These are phyloP conservation scores for Paramormyrops hopkinsi DNA, from an alignment of 2,797 vertebrate genomes.

Conservation along the genomic window DNA sequence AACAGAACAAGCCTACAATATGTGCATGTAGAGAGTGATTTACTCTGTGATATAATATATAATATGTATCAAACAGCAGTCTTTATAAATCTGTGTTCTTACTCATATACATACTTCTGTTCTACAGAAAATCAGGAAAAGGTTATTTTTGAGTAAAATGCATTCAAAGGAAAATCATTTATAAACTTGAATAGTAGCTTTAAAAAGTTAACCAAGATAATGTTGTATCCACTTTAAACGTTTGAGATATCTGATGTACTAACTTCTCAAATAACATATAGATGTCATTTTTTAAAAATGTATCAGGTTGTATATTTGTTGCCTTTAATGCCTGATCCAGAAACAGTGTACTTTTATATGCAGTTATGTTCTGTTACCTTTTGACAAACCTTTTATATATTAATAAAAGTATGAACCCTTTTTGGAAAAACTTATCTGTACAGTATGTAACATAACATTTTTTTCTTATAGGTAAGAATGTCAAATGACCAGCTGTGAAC, in stretches of 20 bases:
- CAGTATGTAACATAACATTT: background rate
- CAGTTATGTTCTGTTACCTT: background rate
- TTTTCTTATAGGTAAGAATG: background rate
- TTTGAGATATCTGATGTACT: background rate
- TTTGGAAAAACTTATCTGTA: background rate
- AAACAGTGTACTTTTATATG: background rate
- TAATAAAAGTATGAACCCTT: background rate
- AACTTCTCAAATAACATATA: background rate
- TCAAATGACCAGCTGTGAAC: background rate
- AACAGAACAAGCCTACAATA: background rate
- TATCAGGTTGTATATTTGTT: background rate
- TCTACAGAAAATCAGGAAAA: background rate
- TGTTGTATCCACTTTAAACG: background rate
- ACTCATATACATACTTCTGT: background rate
- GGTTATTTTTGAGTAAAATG: background rate
- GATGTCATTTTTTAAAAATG: background rate
- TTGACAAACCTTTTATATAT: background rate
- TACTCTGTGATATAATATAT: no score
- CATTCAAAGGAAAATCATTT: background rate
- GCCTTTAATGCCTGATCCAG: background rate
- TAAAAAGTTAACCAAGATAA: background rate
- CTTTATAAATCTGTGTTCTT: background rate
- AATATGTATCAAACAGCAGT: background rate
- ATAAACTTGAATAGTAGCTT: background rate
- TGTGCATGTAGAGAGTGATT: background rate